Conservation (phyloP, 2,797 vertebrate genomes). For the Cottoperca gobio region DNA sequence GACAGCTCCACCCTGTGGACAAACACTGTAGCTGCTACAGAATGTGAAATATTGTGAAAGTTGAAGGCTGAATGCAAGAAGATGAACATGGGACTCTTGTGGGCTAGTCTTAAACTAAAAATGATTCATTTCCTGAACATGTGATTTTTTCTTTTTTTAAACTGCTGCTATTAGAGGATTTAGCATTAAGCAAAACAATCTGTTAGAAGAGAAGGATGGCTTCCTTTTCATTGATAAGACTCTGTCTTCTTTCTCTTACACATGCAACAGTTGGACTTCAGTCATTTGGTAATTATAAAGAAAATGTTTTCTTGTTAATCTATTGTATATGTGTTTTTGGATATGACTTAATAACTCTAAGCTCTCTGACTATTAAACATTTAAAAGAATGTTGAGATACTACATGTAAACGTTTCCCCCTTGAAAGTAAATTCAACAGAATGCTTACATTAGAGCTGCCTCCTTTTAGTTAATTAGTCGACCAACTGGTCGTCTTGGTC, state of each 20-base stretch:
- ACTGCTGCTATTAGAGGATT: neutral
- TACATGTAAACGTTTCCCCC: neutral
- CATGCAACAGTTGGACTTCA: conserved; percentile 27
- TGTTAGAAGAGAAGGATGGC: conserved; percentile 22
- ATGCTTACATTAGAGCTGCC: too few species aligned
- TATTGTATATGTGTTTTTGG: neutral
- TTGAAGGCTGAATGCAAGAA: neutral
- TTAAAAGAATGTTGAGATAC: neutral
- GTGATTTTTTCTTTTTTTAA: too few species aligned
- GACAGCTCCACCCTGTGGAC: conserved; percentile 44
- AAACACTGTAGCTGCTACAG: neutral
- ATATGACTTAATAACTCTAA: neutral
- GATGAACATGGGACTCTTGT: neutral
- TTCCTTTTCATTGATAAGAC: neutral
- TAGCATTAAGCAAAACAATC: conserved; percentile 12
- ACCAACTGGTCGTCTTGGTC: too few species aligned
- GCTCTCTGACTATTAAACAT: neutral
- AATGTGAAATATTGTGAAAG: neutral
- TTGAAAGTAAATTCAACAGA: neutral
- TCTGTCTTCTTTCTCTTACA: conserved; percentile 47
- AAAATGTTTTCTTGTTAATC: neutral
- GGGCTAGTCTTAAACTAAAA: conserved; percentile 4
- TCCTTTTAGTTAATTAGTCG: too few species aligned
- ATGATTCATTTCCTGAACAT: conserved; percentile 61
- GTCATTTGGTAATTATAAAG: conserved; percentile 59